Evolutionary conservation across 2,113 vertebrate genomes (phyloP), one percentile per base, ranked within the genome.

Genomic region (Excalfactoria chinensis): DNA sequence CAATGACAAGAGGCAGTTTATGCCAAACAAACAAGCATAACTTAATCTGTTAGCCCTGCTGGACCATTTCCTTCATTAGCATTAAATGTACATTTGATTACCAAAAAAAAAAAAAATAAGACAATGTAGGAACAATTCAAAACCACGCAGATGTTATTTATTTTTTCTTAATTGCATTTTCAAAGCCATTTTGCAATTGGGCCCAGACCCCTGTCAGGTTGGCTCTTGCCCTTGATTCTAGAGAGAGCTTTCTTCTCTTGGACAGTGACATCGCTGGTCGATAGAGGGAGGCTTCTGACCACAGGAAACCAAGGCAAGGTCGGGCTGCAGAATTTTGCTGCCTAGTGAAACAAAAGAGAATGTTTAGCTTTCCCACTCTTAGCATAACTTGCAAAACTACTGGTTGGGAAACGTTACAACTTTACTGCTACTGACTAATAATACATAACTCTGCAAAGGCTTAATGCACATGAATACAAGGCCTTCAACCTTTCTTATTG

Each of bases 281-380:
- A 92, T 86, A 95, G 95, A 93, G 95, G 96, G 92, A 95, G 96
- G 90, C 88, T 96, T 93, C 62, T 95, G 78, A 95, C 75, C 84
- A 83, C 0, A 2, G 19, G 81, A 96, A 85, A 32, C 32, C 55
- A 58, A 58, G 18, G 32, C 0, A 0, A 10, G 37, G 55, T 34
- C 37, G 25, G 30, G 48, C 43, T 72, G 69, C 30, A 78, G 80
- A 58, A 60, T 82, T 75, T 44, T 86, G 30, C 58, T 46, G 30
- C 32, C 48, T 53, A 19, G 6, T 75, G 30, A 82, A 86, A 89
- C 18, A 62, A 18, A 86, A 81, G 13, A 9, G 4, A 91, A 70
- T 35, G 3, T 26, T 63, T 34, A 44, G 16, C 51, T 23, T 69
- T 75, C 12, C 13, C 16, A 46, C n/a, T 82, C 74, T 44, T 18